Conservation (phyloP, 2,113 vertebrate genomes). For the Triplophysa dalaica region DNA sequence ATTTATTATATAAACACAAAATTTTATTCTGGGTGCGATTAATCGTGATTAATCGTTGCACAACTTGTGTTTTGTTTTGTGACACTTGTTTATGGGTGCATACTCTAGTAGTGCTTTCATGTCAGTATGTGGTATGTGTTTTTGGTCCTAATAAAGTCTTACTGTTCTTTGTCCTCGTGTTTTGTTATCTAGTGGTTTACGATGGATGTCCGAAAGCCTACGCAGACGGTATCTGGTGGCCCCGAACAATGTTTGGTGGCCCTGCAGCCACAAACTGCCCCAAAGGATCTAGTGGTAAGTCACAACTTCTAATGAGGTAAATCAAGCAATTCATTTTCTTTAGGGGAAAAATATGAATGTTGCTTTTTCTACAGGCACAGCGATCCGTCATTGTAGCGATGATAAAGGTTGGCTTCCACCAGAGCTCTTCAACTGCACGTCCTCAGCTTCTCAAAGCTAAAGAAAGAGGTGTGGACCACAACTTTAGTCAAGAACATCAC, state of each 20-base stretch:
- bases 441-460: conserved; percentile 78
- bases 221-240: conserved; percentile 88
- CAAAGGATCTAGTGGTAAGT: conserved; percentile 85
- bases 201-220: conserved; percentile 85
- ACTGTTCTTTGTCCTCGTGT: neutral
- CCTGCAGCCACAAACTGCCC: conserved; percentile 85
- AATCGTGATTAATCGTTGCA: too few species aligned
- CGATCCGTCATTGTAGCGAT: conserved; percentile 82
- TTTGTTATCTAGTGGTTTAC: conserved; percentile 78
- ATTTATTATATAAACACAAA: too few species aligned
- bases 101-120: conserved; percentile 26
- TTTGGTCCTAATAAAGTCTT: conserved; percentile 9
- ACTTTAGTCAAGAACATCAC: neutral
- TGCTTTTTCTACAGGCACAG: conserved; percentile 71
- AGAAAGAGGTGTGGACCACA: conserved; percentile 69
- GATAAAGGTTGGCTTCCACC: conserved; percentile 86
- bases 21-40: too few species aligned
- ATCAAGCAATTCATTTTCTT: neutral
- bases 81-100: neutral
- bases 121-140: neutral
- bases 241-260: conserved; percentile 85
- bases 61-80: neutral
- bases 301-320: neutral
- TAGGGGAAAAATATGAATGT: neutral
- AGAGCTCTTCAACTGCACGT: conserved; percentile 88